phyloP scores from a whole-genome alignment of 2,113 vertebrate genomes.

The Strigops habroptila region DNA sequence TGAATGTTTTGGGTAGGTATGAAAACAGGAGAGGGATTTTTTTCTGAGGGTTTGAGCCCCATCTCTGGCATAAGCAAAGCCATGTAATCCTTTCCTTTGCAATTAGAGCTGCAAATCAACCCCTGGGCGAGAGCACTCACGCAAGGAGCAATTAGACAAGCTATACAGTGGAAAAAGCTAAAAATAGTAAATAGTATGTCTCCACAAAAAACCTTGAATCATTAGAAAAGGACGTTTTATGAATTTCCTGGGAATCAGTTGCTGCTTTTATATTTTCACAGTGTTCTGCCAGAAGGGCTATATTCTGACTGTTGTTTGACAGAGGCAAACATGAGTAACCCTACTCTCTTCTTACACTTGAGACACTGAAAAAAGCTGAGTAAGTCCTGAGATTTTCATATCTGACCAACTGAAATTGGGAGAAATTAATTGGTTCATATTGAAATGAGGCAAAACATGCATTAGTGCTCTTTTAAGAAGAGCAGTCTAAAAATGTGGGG shows the following conservation, averaged over 20 bases:
- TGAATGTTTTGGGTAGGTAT: not conserved
- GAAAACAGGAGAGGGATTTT: not conserved
- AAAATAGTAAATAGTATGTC: constrained; percentile 44
- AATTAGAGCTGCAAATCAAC: constrained; percentile 34
- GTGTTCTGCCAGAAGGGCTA: not conserved
- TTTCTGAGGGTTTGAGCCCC: not conserved
- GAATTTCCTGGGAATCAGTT: not conserved
- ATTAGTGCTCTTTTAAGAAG: not conserved
- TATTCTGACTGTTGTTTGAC: not conserved
- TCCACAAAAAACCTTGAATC: constrained; percentile 4
- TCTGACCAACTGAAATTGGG: not conserved
- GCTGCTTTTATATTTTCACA: not conserved
- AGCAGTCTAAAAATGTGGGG: not conserved
- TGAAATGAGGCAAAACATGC: not conserved
- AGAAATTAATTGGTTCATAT: not conserved
- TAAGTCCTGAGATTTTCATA: not conserved
- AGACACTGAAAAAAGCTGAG: not conserved
- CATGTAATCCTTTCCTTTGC: constrained; percentile 12
- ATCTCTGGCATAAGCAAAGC: constrained; percentile 2
- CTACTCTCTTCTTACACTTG: not conserved
- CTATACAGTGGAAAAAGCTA: constrained; percentile 21
- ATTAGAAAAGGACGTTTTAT: not conserved
- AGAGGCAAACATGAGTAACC: not conserved
- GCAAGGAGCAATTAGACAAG: constrained; percentile 22
- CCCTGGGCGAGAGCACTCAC: not conserved